Percentiles rank a stretch among this genome's conserved stretches.
Conservation (phyloP, 2,113 vertebrate genomes). For the Scalopus aquaticus region DNA sequence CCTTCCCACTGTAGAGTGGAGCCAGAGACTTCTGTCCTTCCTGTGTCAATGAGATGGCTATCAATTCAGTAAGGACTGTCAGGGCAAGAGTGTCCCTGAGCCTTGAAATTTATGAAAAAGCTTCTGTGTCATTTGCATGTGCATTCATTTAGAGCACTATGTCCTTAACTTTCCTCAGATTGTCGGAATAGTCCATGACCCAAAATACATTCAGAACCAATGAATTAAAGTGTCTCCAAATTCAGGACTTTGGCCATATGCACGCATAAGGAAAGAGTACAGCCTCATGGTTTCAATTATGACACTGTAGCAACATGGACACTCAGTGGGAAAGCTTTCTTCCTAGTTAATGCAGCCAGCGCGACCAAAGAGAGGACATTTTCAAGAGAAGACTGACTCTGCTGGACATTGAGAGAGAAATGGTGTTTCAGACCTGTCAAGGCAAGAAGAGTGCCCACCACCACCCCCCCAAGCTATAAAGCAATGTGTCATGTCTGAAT, state of each 20-base stretch:
- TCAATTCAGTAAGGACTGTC: neutral
- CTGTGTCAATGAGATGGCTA: constrained; percentile 61
- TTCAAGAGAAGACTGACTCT: neutral
- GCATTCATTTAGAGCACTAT: neutral
- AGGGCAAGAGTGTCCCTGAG: neutral
- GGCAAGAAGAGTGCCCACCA: neutral
- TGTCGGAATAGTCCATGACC: neutral
- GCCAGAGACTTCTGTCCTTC: constrained; percentile 58
- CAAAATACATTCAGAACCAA: neutral
- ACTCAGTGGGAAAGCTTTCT: neutral
- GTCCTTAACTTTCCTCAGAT: neutral
- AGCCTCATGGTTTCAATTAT: constrained; percentile 69
- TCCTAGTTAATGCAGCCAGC: neutral
- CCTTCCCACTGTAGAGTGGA: constrained; percentile 46
- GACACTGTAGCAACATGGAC: neutral
- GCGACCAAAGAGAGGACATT: neutral
- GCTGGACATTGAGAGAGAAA: neutral
- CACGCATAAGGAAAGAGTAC: constrained; percentile 60
- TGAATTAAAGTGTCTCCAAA: constrained; percentile 43
- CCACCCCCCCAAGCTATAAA: too few relatives aligned
- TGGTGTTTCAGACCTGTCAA: neutral
- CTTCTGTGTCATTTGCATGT: neutral
- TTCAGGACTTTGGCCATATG: constrained; percentile 72
- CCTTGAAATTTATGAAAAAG: neutral
- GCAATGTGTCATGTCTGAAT: neutral